Conservation (phyloP, 2,888 invertebrate species). For the Cordilura impudica region DNA sequence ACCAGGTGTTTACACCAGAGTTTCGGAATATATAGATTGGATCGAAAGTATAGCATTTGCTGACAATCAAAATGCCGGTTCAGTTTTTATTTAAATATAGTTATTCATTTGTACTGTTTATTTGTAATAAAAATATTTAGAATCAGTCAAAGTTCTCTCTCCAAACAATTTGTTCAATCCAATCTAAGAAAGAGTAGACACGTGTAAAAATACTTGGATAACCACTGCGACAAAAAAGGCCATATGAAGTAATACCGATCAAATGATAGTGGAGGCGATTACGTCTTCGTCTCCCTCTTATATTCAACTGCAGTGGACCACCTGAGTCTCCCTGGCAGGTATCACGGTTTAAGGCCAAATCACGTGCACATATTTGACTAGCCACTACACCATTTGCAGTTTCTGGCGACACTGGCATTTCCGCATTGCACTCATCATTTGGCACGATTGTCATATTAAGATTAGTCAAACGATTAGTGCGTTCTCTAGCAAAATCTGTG, state of each 20-base stretch:
- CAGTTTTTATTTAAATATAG: neutral
- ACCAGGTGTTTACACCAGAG: slow-evolving; percentile 68
- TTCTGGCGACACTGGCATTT: slow-evolving; percentile 68
- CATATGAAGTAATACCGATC: slow-evolving; percentile 76
- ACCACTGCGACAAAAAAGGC: slow-evolving; percentile 72
- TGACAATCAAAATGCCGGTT: neutral
- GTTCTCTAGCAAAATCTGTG: slow-evolving; percentile 76
- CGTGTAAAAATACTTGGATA: slow-evolving; percentile 75
- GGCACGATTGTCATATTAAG: slow-evolving; percentile 72
- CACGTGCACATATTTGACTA: slow-evolving; percentile 75
- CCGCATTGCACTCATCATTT: slow-evolving; percentile 70
- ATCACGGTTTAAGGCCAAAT: slow-evolving; percentile 71
- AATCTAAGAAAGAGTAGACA: slow-evolving; percentile 72
- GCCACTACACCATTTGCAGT: slow-evolving; percentile 69
- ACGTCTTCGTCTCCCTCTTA: slow-evolving; percentile 66
- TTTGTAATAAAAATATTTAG: neutral
- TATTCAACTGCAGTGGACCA: slow-evolving; percentile 74
- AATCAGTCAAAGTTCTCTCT: slow-evolving; percentile 20
- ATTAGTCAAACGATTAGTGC: slow-evolving; percentile 73
- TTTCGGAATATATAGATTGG: slow-evolving; percentile 67
- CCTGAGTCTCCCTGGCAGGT: slow-evolving; percentile 77
- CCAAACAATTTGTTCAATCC: slow-evolving; percentile 75
- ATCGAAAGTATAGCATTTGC: slow-evolving; percentile 65
- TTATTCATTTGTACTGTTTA: slow-evolving; percentile 16
- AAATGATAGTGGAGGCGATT: slow-evolving; percentile 70